Base-by-base conservation (phyloP, 2,888 invertebrate species). In the Vanessa cardui region DNA sequence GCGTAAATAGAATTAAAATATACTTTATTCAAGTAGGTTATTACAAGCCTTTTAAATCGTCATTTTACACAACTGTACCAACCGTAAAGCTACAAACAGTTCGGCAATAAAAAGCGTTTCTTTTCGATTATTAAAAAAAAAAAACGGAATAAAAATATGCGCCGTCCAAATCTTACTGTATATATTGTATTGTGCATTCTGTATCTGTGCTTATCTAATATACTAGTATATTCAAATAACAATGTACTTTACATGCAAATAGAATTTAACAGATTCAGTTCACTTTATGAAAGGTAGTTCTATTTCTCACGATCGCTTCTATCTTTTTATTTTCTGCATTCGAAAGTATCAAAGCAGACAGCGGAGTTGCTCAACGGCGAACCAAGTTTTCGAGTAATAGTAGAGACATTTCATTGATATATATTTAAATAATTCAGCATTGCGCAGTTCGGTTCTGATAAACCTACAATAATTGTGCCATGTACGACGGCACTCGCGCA, bases 401-500 rank as follows among this genome's bases (percentile, higher is more conserved):
- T 62, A 64, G 47, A 66, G 69, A 66, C 71, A 72, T 73, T 70
- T 68, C 72, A 72, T 74, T 75, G 73, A 74, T 73, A 72, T 69
- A 70, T 70, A 75, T 74, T 75, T 71, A 73, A 75, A 73, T 73
- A 73, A 73, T 72, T 66, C 73, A 58, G 16, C 50, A 59, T 64
- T 68, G 72, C 70, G 70, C 52, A 62, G 59, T 66, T 39, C 20
- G 26, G 63, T 59, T 59, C 68, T 64, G 70, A 72, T 74, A 66
- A 64, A 58, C 72, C 63, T 64, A 69, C 71, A 66, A 66, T 74
- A 74, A 73, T 71, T 72, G 68, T 68, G 67, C 72, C 70, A 69
- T 73, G 71, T 72, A 68, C 68, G 66, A 66, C 50, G 26, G 61
- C 58, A 49, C 39, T 67, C 64, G 65, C 72, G 63, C 61, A 63